Evolutionary conservation across 1,140 invertebrate genomes (phyloP).

Genomic region (Drosophila pandora): DNA sequence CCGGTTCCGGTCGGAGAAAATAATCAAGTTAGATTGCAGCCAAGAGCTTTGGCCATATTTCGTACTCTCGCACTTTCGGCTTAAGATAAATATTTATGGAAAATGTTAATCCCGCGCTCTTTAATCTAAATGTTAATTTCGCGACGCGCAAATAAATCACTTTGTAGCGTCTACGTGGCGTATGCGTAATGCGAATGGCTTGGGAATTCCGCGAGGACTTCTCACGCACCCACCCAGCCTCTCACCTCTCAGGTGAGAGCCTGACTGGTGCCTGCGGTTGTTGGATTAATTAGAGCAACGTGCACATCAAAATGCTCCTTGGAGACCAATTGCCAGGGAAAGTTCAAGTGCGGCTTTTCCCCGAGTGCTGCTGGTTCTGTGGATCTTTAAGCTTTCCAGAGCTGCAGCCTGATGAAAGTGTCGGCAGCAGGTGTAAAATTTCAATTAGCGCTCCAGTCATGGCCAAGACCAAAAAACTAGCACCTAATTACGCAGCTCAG

Average conservation of each 20-base stretch:
- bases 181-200: slow-evolving; percentile 52
- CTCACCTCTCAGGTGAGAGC: not conserved
- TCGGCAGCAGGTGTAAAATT: slow-evolving; percentile 53
- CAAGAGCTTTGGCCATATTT: slow-evolving; percentile 47
- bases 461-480: slow-evolving; percentile 29
- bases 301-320: slow-evolving; percentile 62
- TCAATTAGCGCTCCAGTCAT: slow-evolving; percentile 50
- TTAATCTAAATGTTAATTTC: slow-evolving; percentile 80
- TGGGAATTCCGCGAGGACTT: slow-evolving; percentile 17
- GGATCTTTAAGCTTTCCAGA: slow-evolving; percentile 24
- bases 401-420: slow-evolving; percentile 13
- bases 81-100: slow-evolving; percentile 78
- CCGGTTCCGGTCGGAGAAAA: slow-evolving; percentile 10
- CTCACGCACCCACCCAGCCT: too few species aligned
- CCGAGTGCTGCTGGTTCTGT: not conserved
- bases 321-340: slow-evolving; percentile 58
- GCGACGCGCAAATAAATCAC: slow-evolving; percentile 66
- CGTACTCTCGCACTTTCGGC: slow-evolving; percentile 41
- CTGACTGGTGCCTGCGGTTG: slow-evolving; percentile 17
- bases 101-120: slow-evolving; percentile 70
- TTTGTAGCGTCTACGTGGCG: slow-evolving; percentile 50
- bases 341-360: slow-evolving; percentile 48
- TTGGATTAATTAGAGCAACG: slow-evolving; percentile 64
- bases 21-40: slow-evolving; percentile 64
- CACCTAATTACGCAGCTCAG: slow-evolving; percentile 51